Base-by-base conservation (phyloP, 2,113 vertebrate species). In the Coracopsis vasa region DNA sequence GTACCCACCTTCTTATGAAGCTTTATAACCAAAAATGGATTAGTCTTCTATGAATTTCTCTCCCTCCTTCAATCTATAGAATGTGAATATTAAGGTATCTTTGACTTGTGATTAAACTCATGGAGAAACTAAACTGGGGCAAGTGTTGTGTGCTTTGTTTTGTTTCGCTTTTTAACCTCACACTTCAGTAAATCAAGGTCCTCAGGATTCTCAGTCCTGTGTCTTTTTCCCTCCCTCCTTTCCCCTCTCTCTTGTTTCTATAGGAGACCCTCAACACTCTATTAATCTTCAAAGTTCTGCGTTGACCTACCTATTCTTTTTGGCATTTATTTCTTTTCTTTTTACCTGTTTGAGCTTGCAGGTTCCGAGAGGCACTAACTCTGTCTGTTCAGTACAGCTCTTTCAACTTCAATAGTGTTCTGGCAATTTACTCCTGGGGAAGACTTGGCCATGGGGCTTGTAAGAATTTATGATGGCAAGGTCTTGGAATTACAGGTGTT, bases 251-350 rank as follows among this genome's bases (percentile, higher is more conserved):
- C 11, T 47, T 0, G 0, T 62, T 71, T 73, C 16, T 21, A 13
- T 47, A 10, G 10, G 13, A 88, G 15, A 48, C 3, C 4, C 0
- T 45, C 20, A 78, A 81, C 16, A 37, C 58, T 44, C 24, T 65
- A 11, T 37, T 74, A 29, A 15, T 39, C 15, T 62, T 56, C 24
- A 19, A 73, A 72, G 11, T 56, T 10, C 8, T 24, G 3, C 10
- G 2, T 44, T 60, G 54, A 70, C 4, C 5, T 54, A 6, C 3
- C 6, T 48, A n/a, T 80, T 86, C 9, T 11, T 70, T 90, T 78
- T 24, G 29, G 1, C 3, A 10, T 60, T 53, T 0, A 7, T 31
- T 37, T 87, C 0, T 53, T 20, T 66, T 47, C 10, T 29, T 50
- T 20, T 35, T 6, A 16, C 7, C 29, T 79, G 42, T 67, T 92